phyloP scores from a whole-genome alignment of 2,797 vertebrate genomes.

The Serranus cabrilla region DNA sequence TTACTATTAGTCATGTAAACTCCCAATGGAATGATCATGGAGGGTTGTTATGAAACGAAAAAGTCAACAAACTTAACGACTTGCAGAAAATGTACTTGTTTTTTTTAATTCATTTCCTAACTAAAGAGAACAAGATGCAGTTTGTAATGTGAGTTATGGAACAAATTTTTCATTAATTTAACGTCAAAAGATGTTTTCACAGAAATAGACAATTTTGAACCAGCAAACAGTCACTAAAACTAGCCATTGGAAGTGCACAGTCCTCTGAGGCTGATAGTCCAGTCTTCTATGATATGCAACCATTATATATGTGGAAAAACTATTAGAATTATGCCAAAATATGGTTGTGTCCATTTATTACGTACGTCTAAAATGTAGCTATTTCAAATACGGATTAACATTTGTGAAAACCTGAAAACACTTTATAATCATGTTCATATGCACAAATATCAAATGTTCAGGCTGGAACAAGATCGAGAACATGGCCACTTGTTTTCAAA shows the following conservation, averaged over 20 bases:
- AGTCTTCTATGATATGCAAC: no score
- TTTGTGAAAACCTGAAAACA: no score
- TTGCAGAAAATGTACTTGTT: constrained; percentile 38
- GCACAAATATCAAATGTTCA: no score
- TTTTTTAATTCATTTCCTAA: constrained; percentile 22
- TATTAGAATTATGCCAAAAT: no score
- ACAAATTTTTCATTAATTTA: constrained; percentile 19
- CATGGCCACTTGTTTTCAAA: no score
- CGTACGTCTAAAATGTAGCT: no score
- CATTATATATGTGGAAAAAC: no score
- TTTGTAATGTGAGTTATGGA: constrained; percentile 25
- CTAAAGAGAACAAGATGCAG: constrained; percentile 41
- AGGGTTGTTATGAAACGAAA: constrained; percentile 50
- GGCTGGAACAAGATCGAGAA: no score
- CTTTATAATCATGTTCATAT: no score
- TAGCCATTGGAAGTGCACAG: neutral
- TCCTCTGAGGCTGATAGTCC: no score
- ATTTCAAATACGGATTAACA: no score
- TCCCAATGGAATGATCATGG: constrained; percentile 34
- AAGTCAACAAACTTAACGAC: constrained; percentile 56
- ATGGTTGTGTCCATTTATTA: no score
- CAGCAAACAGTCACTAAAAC: constrained; percentile 18
- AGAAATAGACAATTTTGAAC: constrained; percentile 18
- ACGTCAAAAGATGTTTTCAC: constrained; percentile 3
- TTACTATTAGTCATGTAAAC: constrained; percentile 66